Conservation (phyloP, 2,113 vertebrate species). For the Catharus minimus region DNA sequence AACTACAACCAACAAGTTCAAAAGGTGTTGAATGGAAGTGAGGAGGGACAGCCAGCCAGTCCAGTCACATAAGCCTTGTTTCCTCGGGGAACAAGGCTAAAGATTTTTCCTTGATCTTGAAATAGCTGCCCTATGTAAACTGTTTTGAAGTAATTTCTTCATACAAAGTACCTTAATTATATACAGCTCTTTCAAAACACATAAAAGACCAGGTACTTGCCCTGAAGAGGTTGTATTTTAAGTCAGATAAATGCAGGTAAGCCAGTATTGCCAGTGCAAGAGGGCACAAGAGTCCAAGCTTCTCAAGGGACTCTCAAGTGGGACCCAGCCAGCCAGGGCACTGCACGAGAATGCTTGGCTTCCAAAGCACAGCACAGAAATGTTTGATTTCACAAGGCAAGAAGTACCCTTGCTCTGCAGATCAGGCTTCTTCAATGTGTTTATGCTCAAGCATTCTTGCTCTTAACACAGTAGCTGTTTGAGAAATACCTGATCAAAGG, state of each 20-base stretch:
- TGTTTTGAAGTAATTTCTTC: conserved; percentile 65
- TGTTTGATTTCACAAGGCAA: background rate
- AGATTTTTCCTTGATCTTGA: conserved; percentile 66
- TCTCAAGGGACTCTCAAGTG: background rate
- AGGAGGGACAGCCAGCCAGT: conserved; percentile 55
- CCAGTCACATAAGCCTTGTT: conserved; percentile 45
- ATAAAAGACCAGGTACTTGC: conserved; percentile 57
- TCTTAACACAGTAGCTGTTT: background rate
- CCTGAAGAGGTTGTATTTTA: conserved; percentile 65
- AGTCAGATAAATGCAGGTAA: conserved; percentile 55
- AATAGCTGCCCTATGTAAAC: conserved; percentile 63
- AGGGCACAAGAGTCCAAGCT: background rate
- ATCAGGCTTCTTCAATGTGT: background rate
- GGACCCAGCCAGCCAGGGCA: background rate
- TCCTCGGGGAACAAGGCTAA: conserved; percentile 46
- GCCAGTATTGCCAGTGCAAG: conserved; percentile 53
- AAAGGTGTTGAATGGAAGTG: conserved; percentile 46
- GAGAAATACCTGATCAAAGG: background rate
- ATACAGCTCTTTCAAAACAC: conserved; percentile 59
- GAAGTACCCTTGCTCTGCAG: background rate
- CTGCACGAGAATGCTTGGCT: background rate
- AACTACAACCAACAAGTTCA: conserved; percentile 51
- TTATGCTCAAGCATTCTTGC: background rate
- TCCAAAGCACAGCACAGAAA: background rate
- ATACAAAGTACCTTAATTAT: conserved; percentile 64